Conservation (phyloP, 2,797 vertebrate species). For the Sebastes variabilis region DNA sequence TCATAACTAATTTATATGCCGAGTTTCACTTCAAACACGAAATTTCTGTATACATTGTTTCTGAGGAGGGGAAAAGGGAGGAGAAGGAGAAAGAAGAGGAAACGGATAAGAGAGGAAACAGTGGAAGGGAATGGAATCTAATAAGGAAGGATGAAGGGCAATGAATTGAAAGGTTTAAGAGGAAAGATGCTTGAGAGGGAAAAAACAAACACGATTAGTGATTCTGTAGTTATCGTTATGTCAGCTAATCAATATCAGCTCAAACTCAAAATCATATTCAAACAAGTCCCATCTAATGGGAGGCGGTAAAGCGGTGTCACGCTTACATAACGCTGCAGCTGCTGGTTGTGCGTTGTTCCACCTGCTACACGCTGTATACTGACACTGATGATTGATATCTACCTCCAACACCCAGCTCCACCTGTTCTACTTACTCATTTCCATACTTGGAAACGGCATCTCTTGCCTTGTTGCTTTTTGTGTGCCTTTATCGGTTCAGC, state of each 20-base stretch:
- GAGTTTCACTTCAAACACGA: conserved; percentile 16
- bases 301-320: not conserved
- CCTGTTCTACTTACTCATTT: conserved; percentile 7
- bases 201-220: not conserved
- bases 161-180: not conserved
- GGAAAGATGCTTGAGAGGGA: not conserved
- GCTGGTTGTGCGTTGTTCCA: conserved; percentile 1
- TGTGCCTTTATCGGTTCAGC: not conserved
- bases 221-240: not conserved
- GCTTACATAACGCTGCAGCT: conserved; percentile 4
- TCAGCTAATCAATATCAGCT: conserved; percentile 38
- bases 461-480: not conserved
- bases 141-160: conserved; percentile 1
- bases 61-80: not conserved
- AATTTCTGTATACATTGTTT: conserved; percentile 12
- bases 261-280: conserved; percentile 18
- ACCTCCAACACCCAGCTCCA: not conserved
- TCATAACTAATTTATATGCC: conserved; percentile 31
- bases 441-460: not conserved
- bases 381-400: not conserved
- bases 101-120: conserved; percentile 8
- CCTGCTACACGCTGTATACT: not conserved
- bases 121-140: not conserved
- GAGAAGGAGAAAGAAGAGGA: not conserved
- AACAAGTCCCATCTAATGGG: not conserved